Evolutionary conservation across 2,797 vertebrate genomes (phyloP), one percentile per base, ranked within the genome.

Genomic region (Phyllotis vaccarum): DNA sequence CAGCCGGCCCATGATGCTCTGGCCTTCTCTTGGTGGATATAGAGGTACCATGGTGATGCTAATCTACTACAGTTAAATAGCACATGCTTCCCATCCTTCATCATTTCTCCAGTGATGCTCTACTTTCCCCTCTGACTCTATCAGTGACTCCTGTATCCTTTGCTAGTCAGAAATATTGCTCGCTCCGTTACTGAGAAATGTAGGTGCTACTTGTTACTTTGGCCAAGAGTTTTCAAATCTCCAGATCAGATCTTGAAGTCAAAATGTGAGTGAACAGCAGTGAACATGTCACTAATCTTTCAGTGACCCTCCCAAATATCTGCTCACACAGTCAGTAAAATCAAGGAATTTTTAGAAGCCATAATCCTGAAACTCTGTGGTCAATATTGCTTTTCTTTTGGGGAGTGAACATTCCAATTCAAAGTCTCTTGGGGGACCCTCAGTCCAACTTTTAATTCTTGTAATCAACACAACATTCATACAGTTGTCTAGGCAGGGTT

Each of bases 101-200:
- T 27, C 4, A 29, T 40, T 89, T 56, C 49, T 95, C 56, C 81
- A 86, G 4, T 17, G 31, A 21, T 17, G 11, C 16, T 74, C 46
- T 9, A 31, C 34, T 40, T 13, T 21, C 76, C 58, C 52, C 91
- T 16, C 37, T 21, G 2, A 17, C 19, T 54, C 66, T 34, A 24
- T 66, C 29, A 6, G 0, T 11, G 54, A 8, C 58, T n/a, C 8
- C 10, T 40, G 3, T 16, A 1, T 7, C 27, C 3, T 34, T 60
- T 0, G 1, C 24, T 17, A 46, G 8, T 52, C 75, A 72, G 68
- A 94, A 31, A 40, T 58, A n/a, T n/a, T n/a, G n/a, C 22, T 17
- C 21, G n/a, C 2, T 37, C 46, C 40, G 14, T 86, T 56, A 64
- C 34, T 19, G 29, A 1, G 64, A 43, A 89, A 80, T 5, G 29